Percentiles rank a stretch among this genome's conserved stretches.
These are phyloP conservation scores for Nyctibius grandis DNA, from an alignment of 2,797 vertebrate genomes.

Conservation along the genomic window DNA sequence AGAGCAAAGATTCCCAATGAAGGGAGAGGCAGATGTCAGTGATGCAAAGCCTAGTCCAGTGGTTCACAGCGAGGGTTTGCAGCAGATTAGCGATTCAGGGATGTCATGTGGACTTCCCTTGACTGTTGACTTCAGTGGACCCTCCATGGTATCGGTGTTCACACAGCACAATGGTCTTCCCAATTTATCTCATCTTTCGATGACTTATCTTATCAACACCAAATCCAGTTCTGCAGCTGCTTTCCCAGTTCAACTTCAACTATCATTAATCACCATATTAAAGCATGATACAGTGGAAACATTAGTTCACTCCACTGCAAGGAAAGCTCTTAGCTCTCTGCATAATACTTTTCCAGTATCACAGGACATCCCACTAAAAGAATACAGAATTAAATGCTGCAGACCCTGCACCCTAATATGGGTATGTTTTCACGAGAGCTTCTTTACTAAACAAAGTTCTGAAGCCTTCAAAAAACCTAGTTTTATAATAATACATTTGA, in stretches of 20 bases:
- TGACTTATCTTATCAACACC: too few species aligned
- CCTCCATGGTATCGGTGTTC: accelerated
- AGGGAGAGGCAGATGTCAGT: not conserved
- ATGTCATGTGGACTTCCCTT: not conserved
- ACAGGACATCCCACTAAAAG: not conserved
- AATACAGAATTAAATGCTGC: not conserved
- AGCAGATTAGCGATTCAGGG: not conserved
- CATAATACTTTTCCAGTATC: too few species aligned
- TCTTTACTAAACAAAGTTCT: not conserved
- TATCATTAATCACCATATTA: not conserved
- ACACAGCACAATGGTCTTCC: not conserved
- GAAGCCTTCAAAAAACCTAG: accelerated
- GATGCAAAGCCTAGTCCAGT: not conserved
- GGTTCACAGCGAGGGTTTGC: not conserved
- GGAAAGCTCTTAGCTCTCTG: not conserved
- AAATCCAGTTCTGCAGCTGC: not conserved
- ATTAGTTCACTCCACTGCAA: not conserved
- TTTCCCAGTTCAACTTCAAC: not conserved
- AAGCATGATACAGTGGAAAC: not conserved
- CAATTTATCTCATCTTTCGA: not conserved
- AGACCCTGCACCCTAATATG: not conserved
- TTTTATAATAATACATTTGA: not conserved
- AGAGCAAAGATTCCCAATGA: not conserved
- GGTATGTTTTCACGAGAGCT: accelerated
- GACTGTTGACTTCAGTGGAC: not conserved